Base-by-base conservation (phyloP, 2,888 invertebrate genomes). In the Thera britannica region DNA sequence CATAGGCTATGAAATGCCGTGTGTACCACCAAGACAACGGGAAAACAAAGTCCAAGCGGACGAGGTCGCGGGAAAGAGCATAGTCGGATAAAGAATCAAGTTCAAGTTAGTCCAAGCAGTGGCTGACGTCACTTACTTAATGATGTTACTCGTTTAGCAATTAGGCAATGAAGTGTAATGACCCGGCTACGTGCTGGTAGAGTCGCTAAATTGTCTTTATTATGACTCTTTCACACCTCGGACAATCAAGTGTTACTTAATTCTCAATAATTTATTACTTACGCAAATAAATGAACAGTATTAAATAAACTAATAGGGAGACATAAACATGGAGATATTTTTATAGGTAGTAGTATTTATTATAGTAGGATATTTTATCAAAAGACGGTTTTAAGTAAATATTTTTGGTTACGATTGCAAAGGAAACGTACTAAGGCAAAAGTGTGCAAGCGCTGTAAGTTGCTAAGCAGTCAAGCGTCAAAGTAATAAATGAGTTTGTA, bases 161-260 rank as follows among this genome's bases (percentile, higher is more conserved):
- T 57, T 55, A 62, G 58, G 36, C 41, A 55, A 44, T 34, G 11
- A 67, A 51, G 63, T 63, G 49, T 68, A 56, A 67, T 67, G 66
- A 66, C 62, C 62, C 51, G 59, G 2, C 8, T 46, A 46, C 8
- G n/a, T 59, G 44, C 51, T 41, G 23, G 48, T 56, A 48, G 11
- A 58, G 58, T 64, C 38, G 56, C 60, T 57, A 52, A 56, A 55
- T 62, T 35, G 59, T 52, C 56, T 51, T 36, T 49, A 51, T 48
- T 11, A 59, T 44, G 54, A 11, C 44, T 23, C 55, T 46, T 55
- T 41, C 23, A 44, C 61, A 52, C 41, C 7, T 51, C 3, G 8
- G 2, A 54, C 36, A 41, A 34, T 34, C 34, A 7, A 34, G 52
- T 34, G 34, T 23, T 23, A 23, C 23, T 23, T 23, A 23, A 23